Percentiles rank a stretch among this genome's conserved stretches.
These are phyloP conservation scores for Lerema accius DNA, from an alignment of 1,140 invertebrate genomes.

Conservation along the genomic window DNA sequence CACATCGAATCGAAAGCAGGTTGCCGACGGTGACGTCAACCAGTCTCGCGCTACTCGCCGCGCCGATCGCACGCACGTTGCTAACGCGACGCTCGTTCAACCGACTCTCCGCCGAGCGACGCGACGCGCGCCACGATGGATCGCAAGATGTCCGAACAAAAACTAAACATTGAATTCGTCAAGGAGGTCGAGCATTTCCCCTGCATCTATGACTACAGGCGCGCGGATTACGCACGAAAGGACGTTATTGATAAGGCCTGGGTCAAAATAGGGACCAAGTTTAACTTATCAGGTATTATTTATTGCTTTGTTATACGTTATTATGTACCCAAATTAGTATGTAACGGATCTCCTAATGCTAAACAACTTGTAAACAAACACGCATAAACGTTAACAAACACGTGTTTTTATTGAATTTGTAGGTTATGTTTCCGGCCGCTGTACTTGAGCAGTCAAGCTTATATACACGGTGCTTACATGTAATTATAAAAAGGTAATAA, in stretches of 20 bases:
- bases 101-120: no score
- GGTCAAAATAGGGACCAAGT: background rate
- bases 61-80: slow-evolving; percentile 1
- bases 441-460: no score
- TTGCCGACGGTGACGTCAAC: slow-evolving; percentile 1
- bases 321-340: background rate
- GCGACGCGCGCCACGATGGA: no score
- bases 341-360: no score
- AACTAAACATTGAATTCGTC: slow-evolving; percentile 11
- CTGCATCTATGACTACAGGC: slow-evolving; percentile 1
- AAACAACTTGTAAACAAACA: no score
- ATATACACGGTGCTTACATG: no score
- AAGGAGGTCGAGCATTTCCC: slow-evolving; percentile 6
- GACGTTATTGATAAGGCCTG: slow-evolving; percentile 6
- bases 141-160: slow-evolving; percentile 6
- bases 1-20: slow-evolving; percentile 1
- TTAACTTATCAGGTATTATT: slow-evolving; percentile 7
- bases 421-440: background rate
- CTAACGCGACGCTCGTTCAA: background rate
- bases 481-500: no score
- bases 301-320: background rate
- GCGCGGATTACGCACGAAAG: slow-evolving; percentile 5
- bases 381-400: no score
- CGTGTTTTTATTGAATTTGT: background rate
- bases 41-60: slow-evolving; percentile 8